Percentiles rank a stretch among this genome's conserved stretches.
Conservation (phyloP, 2,797 vertebrate species). For the Karalla daura region DNA sequence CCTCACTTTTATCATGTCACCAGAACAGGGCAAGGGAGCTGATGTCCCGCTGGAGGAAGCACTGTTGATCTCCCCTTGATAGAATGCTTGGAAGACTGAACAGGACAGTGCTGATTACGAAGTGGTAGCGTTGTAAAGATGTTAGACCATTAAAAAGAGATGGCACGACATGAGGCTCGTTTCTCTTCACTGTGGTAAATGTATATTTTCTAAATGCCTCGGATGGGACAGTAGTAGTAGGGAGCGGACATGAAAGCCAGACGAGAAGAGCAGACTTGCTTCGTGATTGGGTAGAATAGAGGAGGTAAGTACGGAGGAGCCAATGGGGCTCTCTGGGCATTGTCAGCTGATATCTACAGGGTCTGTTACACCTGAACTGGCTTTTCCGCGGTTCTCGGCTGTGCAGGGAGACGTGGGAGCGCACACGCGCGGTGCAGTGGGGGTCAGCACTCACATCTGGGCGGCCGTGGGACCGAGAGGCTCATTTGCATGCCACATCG, state of each 20-base stretch:
- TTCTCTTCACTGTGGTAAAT: too few species aligned
- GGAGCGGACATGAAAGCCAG: too few species aligned
- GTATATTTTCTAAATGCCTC: too few species aligned
- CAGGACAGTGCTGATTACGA: not conserved
- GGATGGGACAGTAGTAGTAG: too few species aligned
- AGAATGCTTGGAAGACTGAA: not conserved
- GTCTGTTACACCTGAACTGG: too few species aligned
- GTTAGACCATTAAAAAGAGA: too few species aligned
- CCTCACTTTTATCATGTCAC: not conserved
- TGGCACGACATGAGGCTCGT: too few species aligned
- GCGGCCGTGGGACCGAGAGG: slow-evolving; percentile 13
- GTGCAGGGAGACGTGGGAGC: not conserved
- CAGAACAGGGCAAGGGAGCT: not conserved
- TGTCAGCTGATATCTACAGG: not conserved
- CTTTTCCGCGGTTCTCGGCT: not conserved
- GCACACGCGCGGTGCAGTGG: not conserved
- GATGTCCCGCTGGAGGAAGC: not conserved
- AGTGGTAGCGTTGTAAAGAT: too few species aligned
- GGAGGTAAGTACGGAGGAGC: slow-evolving; percentile 10
- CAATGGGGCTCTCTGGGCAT: not conserved
- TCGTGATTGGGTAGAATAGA: not conserved
- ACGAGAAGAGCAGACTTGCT: too few species aligned
- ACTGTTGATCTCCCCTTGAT: not conserved
- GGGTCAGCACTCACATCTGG: slow-evolving; percentile 8
- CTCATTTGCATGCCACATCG: slow-evolving; percentile 56